Evolutionary conservation across 2,888 invertebrate species (phyloP).

Genomic region (Arenicola marina): DNA sequence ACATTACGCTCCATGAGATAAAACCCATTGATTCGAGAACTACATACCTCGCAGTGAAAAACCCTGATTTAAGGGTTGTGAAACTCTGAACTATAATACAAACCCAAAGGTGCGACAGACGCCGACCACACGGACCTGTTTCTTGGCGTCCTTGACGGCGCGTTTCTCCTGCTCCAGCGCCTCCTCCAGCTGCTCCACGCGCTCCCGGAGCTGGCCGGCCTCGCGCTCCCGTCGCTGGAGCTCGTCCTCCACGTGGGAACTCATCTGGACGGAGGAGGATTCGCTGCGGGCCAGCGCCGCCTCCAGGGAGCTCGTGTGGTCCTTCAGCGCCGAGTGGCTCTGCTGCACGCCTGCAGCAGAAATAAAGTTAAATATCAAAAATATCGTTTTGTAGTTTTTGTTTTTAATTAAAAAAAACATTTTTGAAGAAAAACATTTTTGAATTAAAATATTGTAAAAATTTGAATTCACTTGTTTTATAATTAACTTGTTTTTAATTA

Average conservation of each 20-base stretch:
- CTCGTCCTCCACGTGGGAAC: conserved; percentile 44
- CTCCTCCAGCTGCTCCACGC: conserved; percentile 48
- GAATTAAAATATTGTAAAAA: no score
- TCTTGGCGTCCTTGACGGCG: conserved; percentile 52
- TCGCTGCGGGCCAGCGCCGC: conserved; percentile 55
- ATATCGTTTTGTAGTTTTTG: not conserved
- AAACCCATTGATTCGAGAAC: no score
- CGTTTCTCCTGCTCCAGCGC: conserved; percentile 53
- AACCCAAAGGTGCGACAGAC: no score
- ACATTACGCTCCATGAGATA: no score
- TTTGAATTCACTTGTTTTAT: no score
- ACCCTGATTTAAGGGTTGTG: no score
- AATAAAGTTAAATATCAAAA: no score
- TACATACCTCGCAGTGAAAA: no score
- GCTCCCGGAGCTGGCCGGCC: conserved; percentile 36
- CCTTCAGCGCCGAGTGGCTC: conserved; percentile 53
- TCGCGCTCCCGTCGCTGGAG: conserved; percentile 20
- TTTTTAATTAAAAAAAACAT: no score
- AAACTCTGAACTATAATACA: no score
- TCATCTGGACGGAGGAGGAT: conserved; percentile 51
- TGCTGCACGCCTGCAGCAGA: conserved; percentile 50
- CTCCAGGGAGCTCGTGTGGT: conserved; percentile 56
- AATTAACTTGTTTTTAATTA: not conserved
- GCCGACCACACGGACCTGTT: conserved; percentile 54
- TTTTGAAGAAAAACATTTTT: no score